Conservation (phyloP, 2,797 vertebrate genomes). For the Amblyraja radiata region DNA sequence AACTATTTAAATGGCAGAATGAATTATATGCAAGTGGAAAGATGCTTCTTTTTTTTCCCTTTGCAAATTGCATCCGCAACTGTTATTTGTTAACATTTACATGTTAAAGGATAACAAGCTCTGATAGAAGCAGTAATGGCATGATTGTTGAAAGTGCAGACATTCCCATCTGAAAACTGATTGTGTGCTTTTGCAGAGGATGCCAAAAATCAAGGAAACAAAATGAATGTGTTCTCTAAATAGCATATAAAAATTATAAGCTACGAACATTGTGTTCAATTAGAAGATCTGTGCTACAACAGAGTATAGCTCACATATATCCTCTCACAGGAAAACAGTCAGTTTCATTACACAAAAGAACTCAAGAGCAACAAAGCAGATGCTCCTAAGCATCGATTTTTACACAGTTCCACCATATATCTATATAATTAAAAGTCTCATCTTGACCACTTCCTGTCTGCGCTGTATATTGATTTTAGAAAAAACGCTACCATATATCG, state of each 20-base stretch:
- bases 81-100: neutral
- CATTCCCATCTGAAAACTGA: neutral
- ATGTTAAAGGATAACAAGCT: neutral
- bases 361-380: neutral
- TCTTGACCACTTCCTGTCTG: too few relatives aligned
- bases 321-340: neutral
- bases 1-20: neutral
- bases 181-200: neutral
- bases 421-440: too few relatives aligned
- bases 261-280: neutral
- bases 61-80: neutral
- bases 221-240: neutral
- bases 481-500: too few relatives aligned
- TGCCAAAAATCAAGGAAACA: neutral
- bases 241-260: neutral
- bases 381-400: neutral
- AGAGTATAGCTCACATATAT: neutral
- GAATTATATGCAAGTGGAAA: neutral
- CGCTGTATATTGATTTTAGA: too few relatives aligned
- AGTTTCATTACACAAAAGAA: neutral
- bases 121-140: conserved; percentile 34
- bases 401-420: neutral
- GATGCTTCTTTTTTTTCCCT: too few relatives aligned
- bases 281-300: neutral
- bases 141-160: neutral